Evolutionary conservation across 2,888 invertebrate species (phyloP).

Genomic region (Sesamia inferens): DNA sequence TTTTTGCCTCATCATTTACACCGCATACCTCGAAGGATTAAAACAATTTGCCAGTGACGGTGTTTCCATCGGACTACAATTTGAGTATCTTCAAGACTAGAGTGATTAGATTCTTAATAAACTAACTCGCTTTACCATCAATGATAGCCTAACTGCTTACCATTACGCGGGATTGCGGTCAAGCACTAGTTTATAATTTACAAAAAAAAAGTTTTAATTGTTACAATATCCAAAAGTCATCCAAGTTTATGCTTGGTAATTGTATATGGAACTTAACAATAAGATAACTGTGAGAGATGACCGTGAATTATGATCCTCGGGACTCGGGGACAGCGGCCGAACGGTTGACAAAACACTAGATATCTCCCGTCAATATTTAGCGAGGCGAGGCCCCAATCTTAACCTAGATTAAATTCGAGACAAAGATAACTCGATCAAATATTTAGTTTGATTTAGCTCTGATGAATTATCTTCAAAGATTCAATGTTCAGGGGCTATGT

Average conservation of each 20-base stretch:
- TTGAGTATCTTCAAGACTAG: too few relatives aligned
- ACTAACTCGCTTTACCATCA: too few relatives aligned
- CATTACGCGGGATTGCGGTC: too few relatives aligned
- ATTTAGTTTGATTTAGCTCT: conserved; percentile 37
- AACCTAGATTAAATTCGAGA: conserved; percentile 42
- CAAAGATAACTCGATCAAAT: conserved; percentile 26
- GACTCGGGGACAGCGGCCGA: conserved; percentile 26
- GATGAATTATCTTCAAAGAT: conserved; percentile 21
- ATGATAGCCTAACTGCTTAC: too few relatives aligned
- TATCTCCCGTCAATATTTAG: conserved; percentile 56
- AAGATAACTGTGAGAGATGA: conserved; percentile 37
- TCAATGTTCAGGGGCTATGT: background rate
- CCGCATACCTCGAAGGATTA: too few relatives aligned
- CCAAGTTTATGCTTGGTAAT: background rate
- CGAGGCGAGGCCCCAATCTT: conserved; percentile 26
- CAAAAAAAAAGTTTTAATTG: background rate
- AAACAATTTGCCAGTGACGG: too few relatives aligned
- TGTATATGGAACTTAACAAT: conserved; percentile 48
- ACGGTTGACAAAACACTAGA: conserved; percentile 66
- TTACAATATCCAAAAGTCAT: background rate
- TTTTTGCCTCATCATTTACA: too few relatives aligned
- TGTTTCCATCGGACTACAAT: too few relatives aligned
- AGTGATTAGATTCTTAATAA: too few relatives aligned
- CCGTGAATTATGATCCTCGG: conserved; percentile 60
- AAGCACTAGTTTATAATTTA: too few relatives aligned